A percentile compares a stretch with the other conserved stretches of the same genome.
phyloP scores from a whole-genome alignment of 2,113 vertebrate species.

The Xerus inauris region DNA sequence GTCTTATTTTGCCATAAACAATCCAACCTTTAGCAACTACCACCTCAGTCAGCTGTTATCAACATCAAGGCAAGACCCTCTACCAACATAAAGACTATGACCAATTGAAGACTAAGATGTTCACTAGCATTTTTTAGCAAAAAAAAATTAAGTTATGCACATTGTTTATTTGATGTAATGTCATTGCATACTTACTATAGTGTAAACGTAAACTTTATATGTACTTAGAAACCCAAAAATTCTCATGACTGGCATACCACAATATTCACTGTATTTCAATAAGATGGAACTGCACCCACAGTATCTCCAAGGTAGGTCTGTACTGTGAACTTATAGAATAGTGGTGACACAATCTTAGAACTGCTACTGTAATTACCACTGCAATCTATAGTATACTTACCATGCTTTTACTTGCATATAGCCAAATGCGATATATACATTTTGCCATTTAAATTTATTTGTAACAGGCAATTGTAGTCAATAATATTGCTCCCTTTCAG shows the following conservation, averaged over 20 bases:
- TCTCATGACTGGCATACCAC: not conserved
- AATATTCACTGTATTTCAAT: not conserved
- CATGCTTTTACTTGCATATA: not conserved
- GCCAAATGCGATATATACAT: not conserved
- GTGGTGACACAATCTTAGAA: not conserved
- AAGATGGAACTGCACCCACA: not conserved
- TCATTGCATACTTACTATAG: not conserved
- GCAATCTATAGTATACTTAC: not conserved
- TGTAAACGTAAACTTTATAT: not conserved
- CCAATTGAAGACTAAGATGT: not conserved
- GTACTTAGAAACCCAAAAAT: not conserved
- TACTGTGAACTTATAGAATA: not conserved
- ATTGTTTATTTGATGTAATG: not conserved
- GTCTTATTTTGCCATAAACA: not conserved
- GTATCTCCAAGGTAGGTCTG: not conserved
- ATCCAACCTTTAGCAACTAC: not conserved
- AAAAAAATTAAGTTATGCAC: not conserved
- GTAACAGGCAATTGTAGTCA: not conserved
- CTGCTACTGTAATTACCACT: not conserved
- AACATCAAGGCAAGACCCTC: not conserved
- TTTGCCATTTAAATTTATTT: constrained; percentile 18
- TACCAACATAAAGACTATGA: not conserved
- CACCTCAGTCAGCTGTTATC: not conserved
- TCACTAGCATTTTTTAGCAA: not conserved
- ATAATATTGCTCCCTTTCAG: not conserved